phyloP scores from a whole-genome alignment of 2,113 vertebrate genomes.

The Colius striatus region DNA sequence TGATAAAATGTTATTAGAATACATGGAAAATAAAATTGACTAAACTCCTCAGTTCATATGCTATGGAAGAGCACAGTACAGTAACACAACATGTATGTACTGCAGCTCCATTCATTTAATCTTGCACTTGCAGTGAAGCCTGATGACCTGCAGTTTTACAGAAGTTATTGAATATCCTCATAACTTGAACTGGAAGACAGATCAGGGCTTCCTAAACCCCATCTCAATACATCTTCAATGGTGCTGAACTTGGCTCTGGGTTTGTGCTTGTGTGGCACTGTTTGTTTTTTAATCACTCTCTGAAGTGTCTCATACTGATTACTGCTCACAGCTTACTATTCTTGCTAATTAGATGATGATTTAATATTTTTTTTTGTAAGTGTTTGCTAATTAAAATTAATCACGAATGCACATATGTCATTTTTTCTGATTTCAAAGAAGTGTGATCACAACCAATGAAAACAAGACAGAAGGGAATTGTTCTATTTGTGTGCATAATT shows the following conservation, averaged over 20 bases:
- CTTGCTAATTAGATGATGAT: conserved; percentile 19
- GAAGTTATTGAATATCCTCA: background rate
- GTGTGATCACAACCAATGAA: background rate
- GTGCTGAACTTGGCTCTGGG: background rate
- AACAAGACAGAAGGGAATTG: background rate
- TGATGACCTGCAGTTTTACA: background rate
- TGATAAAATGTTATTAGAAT: background rate
- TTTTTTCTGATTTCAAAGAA: conserved; percentile 29
- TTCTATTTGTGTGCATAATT: background rate
- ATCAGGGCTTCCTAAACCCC: background rate
- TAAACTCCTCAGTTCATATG: background rate
- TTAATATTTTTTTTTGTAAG: conserved; percentile 45
- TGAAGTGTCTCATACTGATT: background rate
- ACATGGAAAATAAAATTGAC: background rate
- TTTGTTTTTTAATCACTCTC: background rate
- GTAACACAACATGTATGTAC: background rate
- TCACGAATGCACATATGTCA: conserved; percentile 11
- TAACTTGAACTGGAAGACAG: background rate
- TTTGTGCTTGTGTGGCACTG: rapidly evolving
- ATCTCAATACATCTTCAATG: background rate
- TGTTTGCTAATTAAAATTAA: conserved; percentile 52
- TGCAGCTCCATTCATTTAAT: background rate
- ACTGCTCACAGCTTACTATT: background rate
- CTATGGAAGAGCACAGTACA: background rate
- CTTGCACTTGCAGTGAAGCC: background rate